Conservation (phyloP, 2,113 vertebrate genomes). For the Bettongia penicillata region DNA sequence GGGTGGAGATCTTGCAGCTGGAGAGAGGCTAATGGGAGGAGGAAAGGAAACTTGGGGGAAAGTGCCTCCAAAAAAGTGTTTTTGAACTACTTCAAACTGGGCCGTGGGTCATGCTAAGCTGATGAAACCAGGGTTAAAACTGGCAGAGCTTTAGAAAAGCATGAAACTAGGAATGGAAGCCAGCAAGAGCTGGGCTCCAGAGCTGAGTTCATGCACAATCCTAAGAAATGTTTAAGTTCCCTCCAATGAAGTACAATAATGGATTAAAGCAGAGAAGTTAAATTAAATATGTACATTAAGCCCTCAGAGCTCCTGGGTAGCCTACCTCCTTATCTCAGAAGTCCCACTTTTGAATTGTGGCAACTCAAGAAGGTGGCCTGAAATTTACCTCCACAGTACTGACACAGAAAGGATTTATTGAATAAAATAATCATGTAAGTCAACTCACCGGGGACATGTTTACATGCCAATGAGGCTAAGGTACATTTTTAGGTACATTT, state of each 20-base stretch:
- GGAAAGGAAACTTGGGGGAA: constrained; percentile 50
- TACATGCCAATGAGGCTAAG: neutral
- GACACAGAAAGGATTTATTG: neutral
- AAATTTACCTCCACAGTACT: neutral
- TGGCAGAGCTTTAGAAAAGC: neutral
- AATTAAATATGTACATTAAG: neutral
- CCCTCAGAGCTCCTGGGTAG: neutral
- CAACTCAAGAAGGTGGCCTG: neutral
- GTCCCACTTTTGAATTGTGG: neutral
- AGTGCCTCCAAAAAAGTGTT: constrained; percentile 35
- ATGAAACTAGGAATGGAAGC: neutral
- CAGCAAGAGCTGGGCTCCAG: constrained; percentile 9
- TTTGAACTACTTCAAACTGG: constrained; percentile 28
- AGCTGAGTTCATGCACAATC: neutral
- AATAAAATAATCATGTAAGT: neutral
- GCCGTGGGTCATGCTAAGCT: neutral
- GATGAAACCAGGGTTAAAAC: constrained; percentile 37
- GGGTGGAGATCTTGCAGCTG: neutral
- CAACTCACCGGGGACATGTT: neutral
- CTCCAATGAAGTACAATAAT: neutral
- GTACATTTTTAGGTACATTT: neutral
- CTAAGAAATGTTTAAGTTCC: constrained; percentile 18
- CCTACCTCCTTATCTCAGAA: neutral
- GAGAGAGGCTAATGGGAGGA: constrained; percentile 29
- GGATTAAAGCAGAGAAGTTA: neutral